These are phyloP conservation scores for Ennomos fuscantarius DNA, from an alignment of 2,888 invertebrate genomes.

Conservation along the genomic window DNA sequence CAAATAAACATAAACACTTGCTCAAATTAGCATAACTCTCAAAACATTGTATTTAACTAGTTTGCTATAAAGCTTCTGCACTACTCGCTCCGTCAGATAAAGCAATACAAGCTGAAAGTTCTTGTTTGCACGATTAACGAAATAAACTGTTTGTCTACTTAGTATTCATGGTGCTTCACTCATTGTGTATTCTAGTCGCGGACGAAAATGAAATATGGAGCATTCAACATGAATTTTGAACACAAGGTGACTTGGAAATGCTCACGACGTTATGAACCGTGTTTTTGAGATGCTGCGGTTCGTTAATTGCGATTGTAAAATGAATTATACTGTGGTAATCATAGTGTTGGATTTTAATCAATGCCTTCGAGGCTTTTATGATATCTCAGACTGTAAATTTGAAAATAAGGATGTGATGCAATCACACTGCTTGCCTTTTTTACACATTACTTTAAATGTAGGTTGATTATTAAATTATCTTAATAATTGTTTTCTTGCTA, in stretches of 20 bases:
- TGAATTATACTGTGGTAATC: neutral
- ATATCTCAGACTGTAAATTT: too few relatives aligned
- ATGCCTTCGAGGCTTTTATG: too few relatives aligned
- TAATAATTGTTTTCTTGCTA: too few relatives aligned
- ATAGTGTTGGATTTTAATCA: too few relatives aligned
- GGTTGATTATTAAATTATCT: too few relatives aligned
- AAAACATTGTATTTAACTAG: constrained; percentile 23
- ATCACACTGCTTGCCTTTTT: too few relatives aligned
- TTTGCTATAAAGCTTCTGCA: constrained; percentile 25
- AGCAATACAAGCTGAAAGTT: constrained; percentile 71
- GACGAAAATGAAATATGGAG: constrained; percentile 82
- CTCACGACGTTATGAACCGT: constrained; percentile 49
- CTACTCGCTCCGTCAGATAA: constrained; percentile 56
- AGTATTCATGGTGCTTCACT: constrained; percentile 78
- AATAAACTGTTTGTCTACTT: constrained; percentile 80
- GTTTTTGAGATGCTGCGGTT: constrained; percentile 32
- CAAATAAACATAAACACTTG: neutral
- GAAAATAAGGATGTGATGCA: too few relatives aligned
- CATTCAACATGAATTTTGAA: constrained; percentile 77
- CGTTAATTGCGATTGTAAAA: constrained; percentile 25
- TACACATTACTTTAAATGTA: too few relatives aligned
- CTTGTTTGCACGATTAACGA: constrained; percentile 82
- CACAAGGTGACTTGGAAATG: constrained; percentile 70
- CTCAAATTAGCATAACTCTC: constrained; percentile 7
- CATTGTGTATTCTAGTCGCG: constrained; percentile 78